Evolutionary conservation across 2,797 vertebrate species (phyloP).

Genomic region (Bryconaethiops microstoma): DNA sequence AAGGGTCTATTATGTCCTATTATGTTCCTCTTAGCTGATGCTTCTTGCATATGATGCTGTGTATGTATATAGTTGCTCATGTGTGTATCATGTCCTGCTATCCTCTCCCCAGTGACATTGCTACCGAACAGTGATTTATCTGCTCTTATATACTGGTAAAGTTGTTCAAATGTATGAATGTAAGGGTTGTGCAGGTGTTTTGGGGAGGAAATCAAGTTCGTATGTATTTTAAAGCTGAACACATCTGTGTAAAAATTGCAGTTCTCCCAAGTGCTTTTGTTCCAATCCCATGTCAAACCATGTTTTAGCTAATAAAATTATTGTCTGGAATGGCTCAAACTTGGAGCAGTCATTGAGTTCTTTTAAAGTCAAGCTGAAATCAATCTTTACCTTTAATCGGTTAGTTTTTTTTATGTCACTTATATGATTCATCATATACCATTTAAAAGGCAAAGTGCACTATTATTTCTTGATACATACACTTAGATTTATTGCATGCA

Average conservation of each 20-base stretch:
- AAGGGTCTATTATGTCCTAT: constrained; percentile 31
- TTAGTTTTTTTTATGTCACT: too few species aligned
- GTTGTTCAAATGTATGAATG: constrained; percentile 24
- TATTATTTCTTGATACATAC: too few species aligned
- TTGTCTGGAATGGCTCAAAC: background rate
- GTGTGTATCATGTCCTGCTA: constrained; percentile 3
- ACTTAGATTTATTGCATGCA: too few species aligned
- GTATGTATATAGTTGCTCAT: constrained; percentile 1
- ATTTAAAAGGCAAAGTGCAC: too few species aligned
- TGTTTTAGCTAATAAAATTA: constrained; percentile 47
- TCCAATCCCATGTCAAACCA: constrained; percentile 8
- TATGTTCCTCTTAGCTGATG: constrained; percentile 63
- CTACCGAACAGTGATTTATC: constrained; percentile 21
- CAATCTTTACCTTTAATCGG: too few species aligned
- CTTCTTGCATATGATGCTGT: constrained; percentile 67
- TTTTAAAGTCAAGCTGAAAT: background rate
- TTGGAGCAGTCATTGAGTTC: background rate
- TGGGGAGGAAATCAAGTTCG: background rate
- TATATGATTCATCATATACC: too few species aligned
- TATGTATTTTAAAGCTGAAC: background rate
- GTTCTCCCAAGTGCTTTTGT: constrained; percentile 13
- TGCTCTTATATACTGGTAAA: constrained; percentile 8
- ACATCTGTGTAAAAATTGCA: constrained; percentile 7
- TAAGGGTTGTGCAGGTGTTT: constrained; percentile 2
- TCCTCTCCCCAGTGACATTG: constrained; percentile 21